A percentile compares a stretch with the other conserved stretches of the same genome.
These are phyloP conservation scores for Trypoxylon attenuatum DNA, from an alignment of 2,888 invertebrate genomes.

Conservation along the genomic window DNA sequence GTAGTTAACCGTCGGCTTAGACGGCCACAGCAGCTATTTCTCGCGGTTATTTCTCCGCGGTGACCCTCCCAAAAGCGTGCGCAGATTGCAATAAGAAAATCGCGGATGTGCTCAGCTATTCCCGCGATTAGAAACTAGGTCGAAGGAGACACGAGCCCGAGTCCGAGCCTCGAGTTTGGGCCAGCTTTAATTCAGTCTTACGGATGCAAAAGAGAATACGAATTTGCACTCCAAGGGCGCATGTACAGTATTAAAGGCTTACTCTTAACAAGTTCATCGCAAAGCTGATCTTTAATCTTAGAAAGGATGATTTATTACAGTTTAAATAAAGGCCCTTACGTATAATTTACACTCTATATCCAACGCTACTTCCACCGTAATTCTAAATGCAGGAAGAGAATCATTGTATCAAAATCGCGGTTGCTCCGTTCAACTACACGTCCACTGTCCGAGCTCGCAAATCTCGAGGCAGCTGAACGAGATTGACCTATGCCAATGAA, in stretches of 20 bases:
- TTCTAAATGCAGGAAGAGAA: background rate
- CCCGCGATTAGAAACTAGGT: conserved; percentile 60
- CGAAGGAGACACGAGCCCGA: conserved; percentile 39
- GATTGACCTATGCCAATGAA: background rate
- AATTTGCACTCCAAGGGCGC: conserved; percentile 21
- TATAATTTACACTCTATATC: background rate
- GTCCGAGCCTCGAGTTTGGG: conserved; percentile 9
- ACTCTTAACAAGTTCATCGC: too few relatives aligned
- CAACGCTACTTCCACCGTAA: background rate
- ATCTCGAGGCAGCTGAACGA: too few relatives aligned
- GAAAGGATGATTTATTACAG: too few relatives aligned
- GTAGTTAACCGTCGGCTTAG: conserved; percentile 31
- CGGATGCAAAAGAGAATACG: conserved; percentile 1
- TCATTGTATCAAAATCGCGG: too few relatives aligned
- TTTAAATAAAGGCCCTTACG: too few relatives aligned
- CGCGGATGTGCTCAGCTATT: conserved; percentile 58
- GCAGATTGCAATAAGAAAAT: conserved; percentile 56
- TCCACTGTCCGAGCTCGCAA: too few relatives aligned
- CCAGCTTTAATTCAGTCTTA: too few relatives aligned
- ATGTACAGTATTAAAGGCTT: conserved; percentile 16
- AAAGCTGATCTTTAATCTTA: too few relatives aligned
- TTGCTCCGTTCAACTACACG: too few relatives aligned
- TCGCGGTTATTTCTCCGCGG: conserved; percentile 47
- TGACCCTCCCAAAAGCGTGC: conserved; percentile 35
- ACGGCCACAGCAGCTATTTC: conserved; percentile 48